Conservation (phyloP, 2,113 vertebrate species). For the Ceuthmochares aereus region DNA sequence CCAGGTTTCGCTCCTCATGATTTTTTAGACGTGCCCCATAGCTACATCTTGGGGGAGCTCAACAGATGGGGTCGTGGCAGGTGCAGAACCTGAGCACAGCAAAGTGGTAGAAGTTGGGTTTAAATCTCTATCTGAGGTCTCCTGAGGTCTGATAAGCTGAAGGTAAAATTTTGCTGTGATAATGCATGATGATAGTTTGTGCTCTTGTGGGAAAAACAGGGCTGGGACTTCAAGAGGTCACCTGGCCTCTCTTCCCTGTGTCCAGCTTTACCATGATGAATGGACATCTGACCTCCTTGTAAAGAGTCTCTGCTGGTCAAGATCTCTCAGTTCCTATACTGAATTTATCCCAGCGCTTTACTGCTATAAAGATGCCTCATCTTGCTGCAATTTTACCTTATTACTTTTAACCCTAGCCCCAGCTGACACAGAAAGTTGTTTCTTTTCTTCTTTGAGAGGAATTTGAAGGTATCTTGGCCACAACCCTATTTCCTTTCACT, state of each 20-base stretch:
- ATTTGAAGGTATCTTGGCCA: background rate
- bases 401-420: background rate
- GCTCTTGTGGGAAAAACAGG: background rate
- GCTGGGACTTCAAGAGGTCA: background rate
- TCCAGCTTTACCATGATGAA: background rate
- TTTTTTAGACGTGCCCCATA: background rate
- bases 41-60: accelerated
- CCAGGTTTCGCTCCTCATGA: accelerated
- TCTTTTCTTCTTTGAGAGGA: background rate
- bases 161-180: background rate
- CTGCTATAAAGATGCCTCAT: background rate
- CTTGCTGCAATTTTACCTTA: background rate
- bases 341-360: background rate
- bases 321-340: background rate
- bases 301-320: background rate
- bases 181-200: background rate
- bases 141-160: background rate
- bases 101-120: background rate
- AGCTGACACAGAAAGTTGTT: background rate
- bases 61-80: accelerated
- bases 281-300: background rate
- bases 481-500: background rate
- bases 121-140: background rate
- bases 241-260: background rate
- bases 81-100: background rate